Percentiles rank a stretch among this genome's conserved stretches.
Evolutionary conservation across 2,888 invertebrate genomes (phyloP).

Genomic region (Eulithis prunata): DNA sequence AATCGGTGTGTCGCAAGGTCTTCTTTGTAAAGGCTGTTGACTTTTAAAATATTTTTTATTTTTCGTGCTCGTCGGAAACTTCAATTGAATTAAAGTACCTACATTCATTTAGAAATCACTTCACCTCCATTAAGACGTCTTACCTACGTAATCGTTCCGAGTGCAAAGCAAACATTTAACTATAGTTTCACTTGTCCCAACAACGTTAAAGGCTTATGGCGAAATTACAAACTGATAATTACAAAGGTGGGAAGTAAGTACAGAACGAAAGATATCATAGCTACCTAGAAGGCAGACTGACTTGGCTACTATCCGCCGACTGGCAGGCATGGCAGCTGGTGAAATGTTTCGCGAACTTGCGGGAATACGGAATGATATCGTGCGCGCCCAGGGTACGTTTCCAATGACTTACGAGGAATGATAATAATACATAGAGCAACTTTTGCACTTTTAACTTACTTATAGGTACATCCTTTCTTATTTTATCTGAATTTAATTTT

Average conservation of each 20-base stretch:
- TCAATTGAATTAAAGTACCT: constrained; percentile 31
- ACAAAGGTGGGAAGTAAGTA: constrained; percentile 45
- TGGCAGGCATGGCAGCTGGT: constrained; percentile 68
- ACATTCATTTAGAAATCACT: constrained; percentile 43
- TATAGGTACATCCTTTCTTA: not conserved
- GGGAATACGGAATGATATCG: constrained; percentile 52
- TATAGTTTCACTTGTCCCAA: constrained; percentile 64
- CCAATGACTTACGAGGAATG: constrained; percentile 49
- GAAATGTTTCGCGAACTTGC: constrained; percentile 57
- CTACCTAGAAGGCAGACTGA: constrained; percentile 42
- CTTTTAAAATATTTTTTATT: constrained; percentile 32
- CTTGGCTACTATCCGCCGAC: constrained; percentile 60
- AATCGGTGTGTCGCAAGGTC: constrained; percentile 9
- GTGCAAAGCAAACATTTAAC: constrained; percentile 76
- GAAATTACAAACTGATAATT: constrained; percentile 51
- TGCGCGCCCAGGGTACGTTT: constrained; percentile 62
- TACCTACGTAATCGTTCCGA: constrained; percentile 75
- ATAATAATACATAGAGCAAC: constrained; percentile 11
- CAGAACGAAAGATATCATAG: constrained; percentile 48
- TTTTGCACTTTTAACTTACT: constrained; percentile 1
- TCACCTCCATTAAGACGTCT: constrained; percentile 49
- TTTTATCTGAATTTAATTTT: too few relatives aligned
- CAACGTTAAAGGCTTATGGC: constrained; percentile 56
- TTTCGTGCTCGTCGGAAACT: constrained; percentile 27
- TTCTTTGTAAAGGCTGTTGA: constrained; percentile 18